Evolutionary conservation across 2,797 vertebrate genomes (phyloP), one percentile per base, ranked within the genome.

Genomic region (Liasis olivaceus): DNA sequence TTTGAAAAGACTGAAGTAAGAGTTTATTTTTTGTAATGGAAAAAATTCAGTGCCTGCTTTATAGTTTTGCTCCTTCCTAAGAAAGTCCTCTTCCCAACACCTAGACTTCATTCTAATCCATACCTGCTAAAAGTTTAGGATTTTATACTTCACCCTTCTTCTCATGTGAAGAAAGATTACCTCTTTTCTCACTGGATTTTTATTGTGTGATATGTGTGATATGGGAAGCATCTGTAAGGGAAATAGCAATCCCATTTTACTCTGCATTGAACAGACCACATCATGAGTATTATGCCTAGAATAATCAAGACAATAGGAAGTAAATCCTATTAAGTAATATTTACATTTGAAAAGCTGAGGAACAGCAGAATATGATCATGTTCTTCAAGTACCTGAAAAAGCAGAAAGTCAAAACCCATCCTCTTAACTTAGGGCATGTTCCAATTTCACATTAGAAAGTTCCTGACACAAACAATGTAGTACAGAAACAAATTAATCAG

Each of bases 51-150:
- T 84, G 54, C 42, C 59, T 54, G 7, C 0, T 54, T 3, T 31
- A 24, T 66, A 13, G 4, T 94, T 93, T 91, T 13, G 58, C 92
- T 94, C 92, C 59, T 86, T 93, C 31, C 7, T 1, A 47, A 60
- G 5, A 56, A 94, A 86, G 92, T 85, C 26, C 62, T 7, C 5
- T n/a, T 11, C 12, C 20, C 11, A 88, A 91, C 22, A 36, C 91
- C 5, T 66, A 88, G 64, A 51, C 64, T 42, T 84, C 77, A 87
- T 93, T 26, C 58, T 93, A 90, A 90, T 86, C 14, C 31, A 85
- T 1, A 51, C 47, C 8, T n/a, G 7, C 11, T 58, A 91, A 91
- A 87, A 77, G 15, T 9, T 54, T 9, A 87, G 24, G 13, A 88
- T 26, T 51, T 91, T 66, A 91, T 47, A 2, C 5, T 26, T 47